Conservation (phyloP, 2,113 vertebrate species). For the Sceloporus undulatus region DNA sequence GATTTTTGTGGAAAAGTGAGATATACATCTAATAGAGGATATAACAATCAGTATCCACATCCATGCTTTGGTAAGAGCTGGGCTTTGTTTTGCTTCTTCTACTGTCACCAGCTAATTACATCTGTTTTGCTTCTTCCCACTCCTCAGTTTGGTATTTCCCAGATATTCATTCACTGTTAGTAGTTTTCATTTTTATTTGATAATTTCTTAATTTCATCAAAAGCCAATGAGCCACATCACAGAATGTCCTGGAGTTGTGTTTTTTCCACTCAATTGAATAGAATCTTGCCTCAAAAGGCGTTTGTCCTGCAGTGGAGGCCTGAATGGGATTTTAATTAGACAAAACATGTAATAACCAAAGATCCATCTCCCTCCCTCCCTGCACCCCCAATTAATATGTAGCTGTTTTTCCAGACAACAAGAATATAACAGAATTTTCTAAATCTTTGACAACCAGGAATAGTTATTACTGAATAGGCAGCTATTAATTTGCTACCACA, state of each 20-base stretch:
- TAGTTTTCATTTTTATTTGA: not conserved
- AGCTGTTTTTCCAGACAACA: not conserved
- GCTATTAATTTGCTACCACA: constrained; percentile 4
- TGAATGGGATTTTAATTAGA: not conserved
- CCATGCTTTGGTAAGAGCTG: no score
- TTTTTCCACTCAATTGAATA: not conserved
- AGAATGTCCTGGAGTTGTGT: not conserved
- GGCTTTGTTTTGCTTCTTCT: no score
- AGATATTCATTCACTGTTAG: no score
- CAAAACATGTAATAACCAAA: not conserved
- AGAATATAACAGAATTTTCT: constrained; percentile 18
- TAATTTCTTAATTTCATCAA: not conserved
- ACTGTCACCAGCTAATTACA: no score
- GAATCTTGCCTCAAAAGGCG: not conserved
- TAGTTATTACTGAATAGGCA: not conserved
- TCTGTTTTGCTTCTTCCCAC: no score
- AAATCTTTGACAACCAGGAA: not conserved
- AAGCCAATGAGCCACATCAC: not conserved
- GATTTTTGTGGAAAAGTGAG: not conserved
- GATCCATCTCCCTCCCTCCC: not conserved
- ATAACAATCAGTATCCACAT: not conserved
- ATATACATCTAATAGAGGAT: not conserved
- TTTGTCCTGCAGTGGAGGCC: not conserved
- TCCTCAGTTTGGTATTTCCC: not conserved
- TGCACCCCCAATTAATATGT: not conserved